Evolutionary conservation across 1,140 invertebrate genomes (phyloP), one percentile per base, ranked within the genome.

Genomic region (Chrysoperla carnea): DNA sequence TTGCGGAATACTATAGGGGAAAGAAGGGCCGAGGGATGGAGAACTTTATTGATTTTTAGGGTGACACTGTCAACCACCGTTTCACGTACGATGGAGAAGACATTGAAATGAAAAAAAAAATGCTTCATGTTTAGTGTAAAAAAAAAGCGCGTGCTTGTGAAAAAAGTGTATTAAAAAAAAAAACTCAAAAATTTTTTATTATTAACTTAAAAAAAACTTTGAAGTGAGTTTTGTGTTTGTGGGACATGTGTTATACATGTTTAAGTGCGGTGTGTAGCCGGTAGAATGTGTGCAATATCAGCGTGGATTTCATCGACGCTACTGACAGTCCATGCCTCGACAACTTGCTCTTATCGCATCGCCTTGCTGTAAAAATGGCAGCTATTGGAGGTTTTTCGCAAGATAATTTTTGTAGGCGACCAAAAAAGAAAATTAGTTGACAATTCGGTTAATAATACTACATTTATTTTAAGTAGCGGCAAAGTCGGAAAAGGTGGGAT

Each of bases 41-140:
- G 60, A 65, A 70, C 66, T 66, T 69, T 72, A 73, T 72, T 73
- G 69, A 71, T 73, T 72, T 72, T 72, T 70, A 69, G 69, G 68
- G 69, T 72, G 68, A 73, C 69, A 71, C 65, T 71, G 67, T 68
- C 68, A 69, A 69, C 63, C 54, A 46, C 48, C 56, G 59, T 61
- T 56, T 59, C 61, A 60, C 62, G 56, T 48, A 59, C 62, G 59
- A 61, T 61, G 62, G 60, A 56, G 59, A 55, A 58, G 58, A 64
- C 61, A 62, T 58, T 59, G 52, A 55, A 61, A 56, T 52, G 52
- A 63, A 64, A 64, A 63, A 63, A 64, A 65, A 60, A 59, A 56
- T 56, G 54, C 42, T 51, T 8, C 52, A 52, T 57, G 53, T 46
- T 47, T 47, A 46, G 48, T 45, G 49, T 43, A 48, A 43, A 52